Evolutionary conservation across 1,140 invertebrate species (phyloP), one percentile per base, ranked within the genome.

Genomic region (Paramacrobiotus metropolitanus): DNA sequence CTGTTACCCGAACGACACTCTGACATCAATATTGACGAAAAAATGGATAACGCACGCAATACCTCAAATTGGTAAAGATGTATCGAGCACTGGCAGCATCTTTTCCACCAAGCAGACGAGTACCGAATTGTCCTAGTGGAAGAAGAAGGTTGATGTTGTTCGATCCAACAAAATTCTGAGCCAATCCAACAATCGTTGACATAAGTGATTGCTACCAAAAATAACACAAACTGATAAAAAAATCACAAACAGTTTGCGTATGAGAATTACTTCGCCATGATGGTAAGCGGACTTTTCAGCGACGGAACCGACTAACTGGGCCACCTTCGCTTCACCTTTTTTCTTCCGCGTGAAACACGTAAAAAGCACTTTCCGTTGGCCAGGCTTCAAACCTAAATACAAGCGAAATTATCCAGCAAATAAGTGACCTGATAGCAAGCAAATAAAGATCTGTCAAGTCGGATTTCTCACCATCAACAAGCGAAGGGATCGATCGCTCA

Each of bases 201-300:
- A 90, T 90, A 0, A 99, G 75, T 0, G 93, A 96, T 60, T 72
- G 71, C n/a, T n/a, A n/a, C n/a, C n/a, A n/a, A n/a, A n/a, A n/a
- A n/a, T n/a, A n/a, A n/a, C n/a, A n/a, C n/a, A n/a, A n/a, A n/a
- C n/a, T n/a, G n/a, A n/a, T n/a, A n/a, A n/a, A n/a, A n/a, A n/a
- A n/a, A n/a, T n/a, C n/a, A n/a, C n/a, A n/a, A n/a, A n/a, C n/a
- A n/a, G n/a, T n/a, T n/a, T n/a, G n/a, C n/a, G n/a, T n/a, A n/a
- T n/a, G n/a, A n/a, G n/a, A n/a, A n/a, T n/a, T n/a, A n/a, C n/a
- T 78, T 99, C 95, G 71, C 94, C 94, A 70, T 99, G 95, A 78
- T 98, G 95, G 69, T 99, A 99, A 0, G 92, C 90, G 0, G 92
- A 94, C 68, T 86, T 81, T 75, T 98, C 93, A 1, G 89, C 91